Percentiles rank a stretch among this genome's conserved stretches.
These are phyloP conservation scores for Spinibarbus caldwelli DNA, from an alignment of 2,797 vertebrate species.

Conservation along the genomic window DNA sequence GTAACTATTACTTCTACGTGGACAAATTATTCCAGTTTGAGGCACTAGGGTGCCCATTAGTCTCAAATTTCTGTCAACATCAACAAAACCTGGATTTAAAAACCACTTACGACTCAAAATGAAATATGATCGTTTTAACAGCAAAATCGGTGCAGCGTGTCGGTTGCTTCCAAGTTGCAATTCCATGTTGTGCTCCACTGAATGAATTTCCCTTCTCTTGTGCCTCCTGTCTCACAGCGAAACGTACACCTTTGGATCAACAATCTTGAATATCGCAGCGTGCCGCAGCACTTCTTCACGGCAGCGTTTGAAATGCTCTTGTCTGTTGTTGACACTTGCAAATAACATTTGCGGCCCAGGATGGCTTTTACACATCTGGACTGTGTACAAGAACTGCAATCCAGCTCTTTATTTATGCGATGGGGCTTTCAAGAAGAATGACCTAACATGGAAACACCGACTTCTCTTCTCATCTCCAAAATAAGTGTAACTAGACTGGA, in stretches of 20 bases:
- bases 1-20: background rate
- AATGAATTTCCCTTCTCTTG: constrained; percentile 8
- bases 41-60: constrained; percentile 8
- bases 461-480: constrained; percentile 69
- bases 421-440: constrained; percentile 59
- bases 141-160: background rate
- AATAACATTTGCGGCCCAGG: constrained; percentile 52
- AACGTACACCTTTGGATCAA: constrained; percentile 6
- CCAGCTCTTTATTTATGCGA: constrained; percentile 59
- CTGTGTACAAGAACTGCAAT: constrained; percentile 65
- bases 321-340: constrained; percentile 58
- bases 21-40: constrained; percentile 11
- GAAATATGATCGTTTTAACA: constrained; percentile 38
- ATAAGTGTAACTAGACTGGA: constrained; percentile 69
- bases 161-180: background rate
- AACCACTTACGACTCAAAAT: constrained; percentile 19
- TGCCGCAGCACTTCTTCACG: background rate
- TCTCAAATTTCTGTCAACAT: constrained; percentile 25
- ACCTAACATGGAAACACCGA: constrained; percentile 68
- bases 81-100: constrained; percentile 2
- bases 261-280: constrained; percentile 9
- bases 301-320: constrained; percentile 45
- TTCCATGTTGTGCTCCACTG: background rate
- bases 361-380: constrained; percentile 70
- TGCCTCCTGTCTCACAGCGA: background rate